Conservation (phyloP, 2,888 invertebrate species). For the Stomorhina lunata region DNA sequence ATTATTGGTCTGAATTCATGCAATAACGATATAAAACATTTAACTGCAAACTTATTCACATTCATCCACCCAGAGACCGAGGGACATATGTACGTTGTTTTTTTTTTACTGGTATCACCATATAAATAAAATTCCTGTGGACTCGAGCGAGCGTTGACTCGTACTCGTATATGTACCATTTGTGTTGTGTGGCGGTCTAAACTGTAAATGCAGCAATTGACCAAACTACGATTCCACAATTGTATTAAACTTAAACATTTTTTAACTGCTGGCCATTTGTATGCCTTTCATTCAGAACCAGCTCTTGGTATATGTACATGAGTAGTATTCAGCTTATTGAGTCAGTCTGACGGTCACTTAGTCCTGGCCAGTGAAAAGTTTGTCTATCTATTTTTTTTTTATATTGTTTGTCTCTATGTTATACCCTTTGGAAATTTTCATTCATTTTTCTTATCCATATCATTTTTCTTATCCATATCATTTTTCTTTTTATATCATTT, state of each 20-base stretch:
- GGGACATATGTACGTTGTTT: background rate
- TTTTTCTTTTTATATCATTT: background rate
- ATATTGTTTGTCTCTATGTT: slow-evolving; percentile 26
- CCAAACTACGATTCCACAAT: slow-evolving; percentile 44
- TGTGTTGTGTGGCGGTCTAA: slow-evolving; percentile 9
- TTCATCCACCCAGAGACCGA: background rate
- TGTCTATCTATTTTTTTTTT: slow-evolving; percentile 35
- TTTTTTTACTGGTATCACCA: background rate
- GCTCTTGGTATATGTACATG: slow-evolving; percentile 6
- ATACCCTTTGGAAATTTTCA: slow-evolving; percentile 20
- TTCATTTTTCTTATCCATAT: no score
- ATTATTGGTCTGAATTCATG: slow-evolving; percentile 1
- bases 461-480: background rate
- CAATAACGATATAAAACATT: slow-evolving; percentile 25
- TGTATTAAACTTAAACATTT: slow-evolving; percentile 51
- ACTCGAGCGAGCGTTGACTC: slow-evolving; percentile 24
- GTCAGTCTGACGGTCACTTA: background rate
- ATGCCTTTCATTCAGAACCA: slow-evolving; percentile 4
- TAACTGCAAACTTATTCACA: slow-evolving; percentile 5
- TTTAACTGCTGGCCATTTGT: slow-evolving; percentile 41
- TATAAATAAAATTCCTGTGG: slow-evolving; percentile 19
- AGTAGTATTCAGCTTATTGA: slow-evolving; percentile 8
- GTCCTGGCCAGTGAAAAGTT: background rate
- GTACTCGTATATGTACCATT: slow-evolving; percentile 18
- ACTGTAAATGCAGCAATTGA: slow-evolving; percentile 46